Base-by-base conservation (phyloP, 2,888 invertebrate genomes). In the Sphaerophoria taeniata region DNA sequence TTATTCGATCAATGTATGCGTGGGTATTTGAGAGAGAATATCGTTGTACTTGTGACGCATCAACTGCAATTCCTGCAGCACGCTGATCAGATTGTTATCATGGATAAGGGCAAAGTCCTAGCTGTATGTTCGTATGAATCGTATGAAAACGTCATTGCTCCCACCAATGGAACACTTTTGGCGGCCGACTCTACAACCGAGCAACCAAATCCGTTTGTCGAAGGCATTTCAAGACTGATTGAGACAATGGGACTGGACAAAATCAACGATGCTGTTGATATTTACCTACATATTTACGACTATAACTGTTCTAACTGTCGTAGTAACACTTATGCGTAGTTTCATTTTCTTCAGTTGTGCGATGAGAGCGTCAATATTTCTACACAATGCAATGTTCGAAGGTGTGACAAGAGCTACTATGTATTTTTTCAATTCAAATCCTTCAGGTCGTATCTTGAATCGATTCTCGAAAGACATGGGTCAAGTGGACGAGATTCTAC, bases 381-480 rank as follows among this genome's bases (percentile, higher is more conserved):
- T 98, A 0, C 98, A 98, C 92, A 95, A 96, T 91, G 93, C 92
- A 14, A 98, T 98, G 97, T 98, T 98, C 91, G 92, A 93, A n/a
- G 93, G 95, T 36, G 95, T 98, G 24, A 95, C 97, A 3, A 93
- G 95, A 16, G 96, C 97, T 0, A 95, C 96, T 0, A 96, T 97
- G 94, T 93, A 94, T 31, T 98, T 98, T 93, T 98, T 98, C 92
- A 97, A 97, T 90, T 94, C 94, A 3, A 98, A 98, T 92, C 96
- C 97, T 0, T 95, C 96, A 0, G 96, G 96, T 0, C 93, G 96
- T 56, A 96, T 98, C 88, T 93, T 98, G 58, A 98, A 98, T 92
- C 93, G 98, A 33, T 98, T 98, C 92, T 96, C 97, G 0, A 98
- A 98, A 91, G 98, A 98, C 89, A 95, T 97, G 94, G 97, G 92